Conservation (phyloP, 2,888 invertebrate species). For the Brachylomia viminalis region DNA sequence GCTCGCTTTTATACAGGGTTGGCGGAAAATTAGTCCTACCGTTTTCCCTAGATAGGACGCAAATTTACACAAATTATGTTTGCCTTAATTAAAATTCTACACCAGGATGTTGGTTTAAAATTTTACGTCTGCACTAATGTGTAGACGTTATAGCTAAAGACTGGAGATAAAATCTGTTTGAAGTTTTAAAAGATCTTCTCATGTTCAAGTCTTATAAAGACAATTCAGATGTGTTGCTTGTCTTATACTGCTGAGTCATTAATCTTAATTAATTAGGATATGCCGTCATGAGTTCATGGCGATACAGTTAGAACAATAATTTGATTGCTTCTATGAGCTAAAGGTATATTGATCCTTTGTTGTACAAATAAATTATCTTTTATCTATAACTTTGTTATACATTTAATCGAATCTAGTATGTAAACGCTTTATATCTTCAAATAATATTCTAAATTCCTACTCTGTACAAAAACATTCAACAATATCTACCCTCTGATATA, state of each 20-base stretch:
- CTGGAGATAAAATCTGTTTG: constrained; percentile 9
- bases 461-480: background rate
- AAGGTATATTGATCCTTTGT: background rate
- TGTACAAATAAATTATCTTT: background rate
- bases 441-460: background rate
- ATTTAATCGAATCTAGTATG: background rate
- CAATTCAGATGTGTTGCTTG: background rate
- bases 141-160: background rate
- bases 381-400: background rate
- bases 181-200: background rate
- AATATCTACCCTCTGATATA: background rate
- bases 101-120: constrained; percentile 10
- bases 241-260: background rate
- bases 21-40: constrained; percentile 30
- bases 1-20: constrained; percentile 22
- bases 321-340: background rate
- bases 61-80: constrained; percentile 34
- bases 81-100: constrained; percentile 50
- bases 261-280: constrained; percentile 11
- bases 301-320: background rate
- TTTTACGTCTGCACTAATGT: constrained; percentile 10
- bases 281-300: background rate
- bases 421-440: background rate
- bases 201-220: background rate
- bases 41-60: background rate